Evolutionary conservation across 2,888 invertebrate species (phyloP), one percentile per base, ranked within the genome.

Genomic region (Apotomis betuletana): DNA sequence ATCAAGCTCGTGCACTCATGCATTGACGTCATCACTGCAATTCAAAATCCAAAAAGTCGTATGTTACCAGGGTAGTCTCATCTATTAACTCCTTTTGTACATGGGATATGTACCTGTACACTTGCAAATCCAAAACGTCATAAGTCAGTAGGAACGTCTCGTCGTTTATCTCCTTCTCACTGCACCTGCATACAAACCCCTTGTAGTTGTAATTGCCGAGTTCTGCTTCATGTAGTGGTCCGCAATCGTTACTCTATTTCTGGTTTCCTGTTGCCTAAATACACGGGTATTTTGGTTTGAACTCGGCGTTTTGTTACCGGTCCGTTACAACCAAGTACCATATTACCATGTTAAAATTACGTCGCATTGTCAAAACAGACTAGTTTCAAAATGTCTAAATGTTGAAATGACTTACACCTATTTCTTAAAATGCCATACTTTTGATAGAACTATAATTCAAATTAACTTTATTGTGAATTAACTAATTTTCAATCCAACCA

Each of bases 11-110:
- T 41, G 77, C 78, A 79, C 75, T 79, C 72, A 41, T 36, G 70
- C 70, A 75, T 79, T 80, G 79, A 80, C 80, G 80, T 80, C 80
- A 79, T 75, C 74, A 63, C 68, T 52, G 52, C 60, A 61, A 51
- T 3, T 9, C 9, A 1, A 9, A 9, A 10, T 9, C 3, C 9
- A 49, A 49, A 49, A 49, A 0, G 49, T 49, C 49, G 49, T 49
- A 10, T 49, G 9, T 49, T 9, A 49, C 1, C 12, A 10, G 49
- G 9, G 9, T 3, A 9, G 9, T 49, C 3, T 49, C 9, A 3
- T 49, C 49, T 3, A 9, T 9, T 49, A 49, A 49, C 9, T 6
- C 10, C 9, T 49, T 49, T 9, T 49, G 49, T 10, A 49, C 49
- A 6, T 49, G 49, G 9, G 49, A 27, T 27, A 27, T 27, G 27